phyloP scores from a whole-genome alignment of 2,113 vertebrate species.

The Axis porcinus region DNA sequence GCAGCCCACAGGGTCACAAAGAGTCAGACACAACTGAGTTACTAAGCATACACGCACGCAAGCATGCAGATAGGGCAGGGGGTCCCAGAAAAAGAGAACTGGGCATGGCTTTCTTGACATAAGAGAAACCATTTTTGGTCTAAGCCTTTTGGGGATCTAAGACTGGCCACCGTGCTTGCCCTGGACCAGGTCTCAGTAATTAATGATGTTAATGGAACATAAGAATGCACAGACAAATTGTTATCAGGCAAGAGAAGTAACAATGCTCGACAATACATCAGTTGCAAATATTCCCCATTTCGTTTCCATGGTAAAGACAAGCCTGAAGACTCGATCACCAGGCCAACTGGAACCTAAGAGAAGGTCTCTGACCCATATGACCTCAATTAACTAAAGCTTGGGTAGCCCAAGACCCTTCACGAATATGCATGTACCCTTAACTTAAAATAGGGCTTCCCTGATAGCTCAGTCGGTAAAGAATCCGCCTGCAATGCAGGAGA shows the following conservation, averaged over 20 bases:
- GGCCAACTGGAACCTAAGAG: background rate
- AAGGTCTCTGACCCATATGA: background rate
- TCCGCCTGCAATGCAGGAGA: background rate
- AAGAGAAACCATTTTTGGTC: background rate
- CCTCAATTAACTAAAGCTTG: background rate
- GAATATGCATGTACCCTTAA: background rate
- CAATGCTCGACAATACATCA: background rate
- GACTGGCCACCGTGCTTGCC: background rate
- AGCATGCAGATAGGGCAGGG: background rate
- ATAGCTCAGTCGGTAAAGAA: background rate
- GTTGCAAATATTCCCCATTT: background rate
- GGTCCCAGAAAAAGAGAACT: background rate
- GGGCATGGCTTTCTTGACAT: background rate
- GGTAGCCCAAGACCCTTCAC: background rate
- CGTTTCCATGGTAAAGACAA: background rate
- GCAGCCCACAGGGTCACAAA: background rate
- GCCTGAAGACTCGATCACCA: background rate
- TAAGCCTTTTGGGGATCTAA: background rate
- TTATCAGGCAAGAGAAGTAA: background rate
- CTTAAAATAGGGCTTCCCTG: background rate
- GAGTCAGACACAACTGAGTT: background rate
- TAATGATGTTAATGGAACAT: too few relatives aligned
- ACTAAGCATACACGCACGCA: rapidly evolving
- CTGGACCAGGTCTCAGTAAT: background rate
- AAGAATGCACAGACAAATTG: background rate